Conservation (phyloP, 2,888 invertebrate species). For the Prosapia bicincta region DNA sequence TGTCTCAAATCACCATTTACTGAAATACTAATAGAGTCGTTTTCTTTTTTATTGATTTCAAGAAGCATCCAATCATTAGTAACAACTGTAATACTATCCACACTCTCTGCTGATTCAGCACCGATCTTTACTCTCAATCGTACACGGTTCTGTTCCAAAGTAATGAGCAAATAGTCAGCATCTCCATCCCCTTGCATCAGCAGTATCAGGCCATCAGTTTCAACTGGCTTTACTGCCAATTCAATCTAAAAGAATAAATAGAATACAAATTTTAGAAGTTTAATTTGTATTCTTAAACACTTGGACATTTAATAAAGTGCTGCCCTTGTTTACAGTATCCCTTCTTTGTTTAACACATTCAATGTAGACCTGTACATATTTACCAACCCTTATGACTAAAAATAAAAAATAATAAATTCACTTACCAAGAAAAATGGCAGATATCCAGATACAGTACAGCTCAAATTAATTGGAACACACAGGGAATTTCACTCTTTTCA, state of each 20-base stretch:
- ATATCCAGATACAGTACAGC: too few species aligned
- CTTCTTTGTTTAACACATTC: too few species aligned
- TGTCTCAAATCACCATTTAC: background rate
- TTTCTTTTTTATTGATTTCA: background rate
- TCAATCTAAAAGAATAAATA: constrained; percentile 33
- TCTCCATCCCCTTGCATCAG: constrained; percentile 21
- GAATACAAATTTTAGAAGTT: too few species aligned
- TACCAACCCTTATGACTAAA: too few species aligned
- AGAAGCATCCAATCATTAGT: background rate
- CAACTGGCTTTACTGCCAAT: constrained; percentile 28
- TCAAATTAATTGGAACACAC: too few species aligned
- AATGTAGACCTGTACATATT: too few species aligned
- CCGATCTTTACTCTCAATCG: constrained; percentile 14
- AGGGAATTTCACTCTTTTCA: too few species aligned
- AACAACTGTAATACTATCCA: background rate
- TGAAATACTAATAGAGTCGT: background rate
- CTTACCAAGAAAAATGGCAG: too few species aligned
- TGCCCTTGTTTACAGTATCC: too few species aligned
- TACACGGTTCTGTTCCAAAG: constrained; percentile 28
- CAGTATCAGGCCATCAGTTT: constrained; percentile 29
- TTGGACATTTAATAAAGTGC: too few species aligned
- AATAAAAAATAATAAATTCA: too few species aligned
- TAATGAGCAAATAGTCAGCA: constrained; percentile 22
- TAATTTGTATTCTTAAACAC: too few species aligned
- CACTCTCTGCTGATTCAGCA: background rate